Base-by-base conservation (phyloP, 2,888 invertebrate genomes). In the Chalcis sispes region DNA sequence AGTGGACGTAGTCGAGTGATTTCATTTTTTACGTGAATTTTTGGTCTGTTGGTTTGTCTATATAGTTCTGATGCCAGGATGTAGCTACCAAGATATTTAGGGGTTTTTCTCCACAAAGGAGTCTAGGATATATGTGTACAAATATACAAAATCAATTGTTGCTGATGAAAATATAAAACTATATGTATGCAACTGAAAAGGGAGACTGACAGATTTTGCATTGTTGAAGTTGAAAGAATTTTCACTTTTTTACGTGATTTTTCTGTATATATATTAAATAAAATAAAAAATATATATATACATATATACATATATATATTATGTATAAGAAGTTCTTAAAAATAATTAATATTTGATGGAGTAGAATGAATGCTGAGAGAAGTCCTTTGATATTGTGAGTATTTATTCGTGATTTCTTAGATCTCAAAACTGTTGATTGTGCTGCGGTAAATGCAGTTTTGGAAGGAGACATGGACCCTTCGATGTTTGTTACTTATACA, bases 401-500 rank as follows among this genome's bases (percentile, higher is more conserved):
- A n/a, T n/a, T n/a, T n/a, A n/a, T n/a, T n/a, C n/a, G 32, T 8
- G 8, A 32, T 32, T 32, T 32, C 5, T 5, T 3, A 32, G 32
- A 32, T 40, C 18, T 62, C 13, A 1, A 18, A n/a, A 3, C 15
- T 59, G 56, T 54, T 71, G 42, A 10, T 25, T 52, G 32, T 29
- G 23, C 73, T 70, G 80, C 77, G 69, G 88, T 88, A 87, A 86
- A 88, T 88, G 88, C 86, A 84, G 85, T 83, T 83, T 82, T 77
- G 80, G 84, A 83, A 81, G 83, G 82, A 85, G 83, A 85, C 82
- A 95, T 95, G 95, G 95, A 95, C 91, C 94, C 94, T 80, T 86
- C 89, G 79, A 92, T 94, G 88, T 92, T 93, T 86, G 92, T 92
- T 85, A 90, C 91, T 79, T 93, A 93, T 87, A 90, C 93, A 77